Evolutionary conservation across 2,888 invertebrate species (phyloP).

Genomic region (Seladonia tumulorum): DNA sequence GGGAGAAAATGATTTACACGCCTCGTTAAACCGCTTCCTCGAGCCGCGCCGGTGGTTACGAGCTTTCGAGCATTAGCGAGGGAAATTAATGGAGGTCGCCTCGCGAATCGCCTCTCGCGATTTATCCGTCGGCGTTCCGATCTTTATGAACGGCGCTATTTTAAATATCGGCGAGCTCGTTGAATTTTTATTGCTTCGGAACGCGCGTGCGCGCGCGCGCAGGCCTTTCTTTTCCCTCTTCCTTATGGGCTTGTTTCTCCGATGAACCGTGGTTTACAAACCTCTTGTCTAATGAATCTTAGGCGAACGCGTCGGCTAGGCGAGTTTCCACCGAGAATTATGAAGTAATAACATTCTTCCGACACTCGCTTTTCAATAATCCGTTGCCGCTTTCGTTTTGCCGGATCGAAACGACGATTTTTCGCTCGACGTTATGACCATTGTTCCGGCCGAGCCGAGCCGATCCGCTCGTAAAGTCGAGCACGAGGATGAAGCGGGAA

Average conservation of each 20-base stretch:
- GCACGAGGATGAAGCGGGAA: background rate
- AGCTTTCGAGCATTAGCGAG: constrained; percentile 38
- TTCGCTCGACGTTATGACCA: background rate
- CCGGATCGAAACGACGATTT: background rate
- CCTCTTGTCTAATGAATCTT: constrained; percentile 15
- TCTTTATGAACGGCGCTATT: constrained; percentile 50
- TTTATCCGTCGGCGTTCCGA: constrained; percentile 43
- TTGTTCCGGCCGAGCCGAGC: background rate
- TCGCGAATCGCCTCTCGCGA: constrained; percentile 42
- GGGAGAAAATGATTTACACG: constrained; percentile 41
- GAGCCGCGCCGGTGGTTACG: constrained; percentile 30
- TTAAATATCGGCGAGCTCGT: constrained; percentile 49
- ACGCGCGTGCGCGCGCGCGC: background rate
- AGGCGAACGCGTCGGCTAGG: background rate
- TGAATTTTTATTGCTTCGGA: constrained; percentile 36
- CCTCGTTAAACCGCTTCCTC: constrained; percentile 41
- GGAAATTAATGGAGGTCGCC: constrained; percentile 60
- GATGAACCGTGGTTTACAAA: constrained; percentile 12
- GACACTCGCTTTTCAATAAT: constrained; percentile 13
- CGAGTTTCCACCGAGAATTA: constrained; percentile 12
- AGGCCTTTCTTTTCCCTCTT: constrained; percentile 2
- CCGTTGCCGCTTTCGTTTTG: background rate
- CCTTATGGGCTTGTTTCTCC: constrained; percentile 16
- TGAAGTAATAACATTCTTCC: constrained; percentile 15
- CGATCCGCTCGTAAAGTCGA: background rate